A percentile compares a stretch with the other conserved stretches of the same genome.
phyloP scores from a whole-genome alignment of 2,888 invertebrate species.

The Athripsodes cinereus region DNA sequence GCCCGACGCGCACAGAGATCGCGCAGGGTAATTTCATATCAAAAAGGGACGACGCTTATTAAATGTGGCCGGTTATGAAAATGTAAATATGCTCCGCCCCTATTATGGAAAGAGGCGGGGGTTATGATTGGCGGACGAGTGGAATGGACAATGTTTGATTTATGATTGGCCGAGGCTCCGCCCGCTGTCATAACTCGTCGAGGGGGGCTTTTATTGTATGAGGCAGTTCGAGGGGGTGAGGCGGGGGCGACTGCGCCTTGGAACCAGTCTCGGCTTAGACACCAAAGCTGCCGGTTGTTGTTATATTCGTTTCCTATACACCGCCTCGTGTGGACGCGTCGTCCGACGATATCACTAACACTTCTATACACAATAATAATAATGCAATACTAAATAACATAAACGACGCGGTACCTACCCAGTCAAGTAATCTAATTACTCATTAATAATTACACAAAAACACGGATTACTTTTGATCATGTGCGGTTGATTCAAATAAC shows the following conservation, averaged over 20 bases:
- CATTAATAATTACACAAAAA: no score
- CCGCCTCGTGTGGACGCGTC: slow-evolving; percentile 34
- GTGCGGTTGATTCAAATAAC: no score
- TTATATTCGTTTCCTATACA: slow-evolving; percentile 22
- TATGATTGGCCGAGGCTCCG: slow-evolving; percentile 60
- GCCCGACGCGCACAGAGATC: slow-evolving; percentile 12
- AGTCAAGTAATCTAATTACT: no score
- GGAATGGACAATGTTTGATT: slow-evolving; percentile 61
- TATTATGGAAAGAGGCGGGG: slow-evolving; percentile 57
- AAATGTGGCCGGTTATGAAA: slow-evolving; percentile 45
- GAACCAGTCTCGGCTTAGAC: slow-evolving; percentile 52
- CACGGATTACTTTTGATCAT: no score
- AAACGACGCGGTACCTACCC: no score
- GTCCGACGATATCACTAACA: slow-evolving; percentile 26
- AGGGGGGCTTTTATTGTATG: slow-evolving; percentile 48
- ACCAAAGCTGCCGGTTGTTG: slow-evolving; percentile 47
- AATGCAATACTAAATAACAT: no score
- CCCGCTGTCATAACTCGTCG: slow-evolving; percentile 64
- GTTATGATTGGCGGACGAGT: slow-evolving; percentile 56
- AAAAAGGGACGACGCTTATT: slow-evolving; percentile 15
- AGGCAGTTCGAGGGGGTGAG: slow-evolving; percentile 42
- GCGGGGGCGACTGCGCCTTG: slow-evolving; percentile 43
- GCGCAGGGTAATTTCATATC: slow-evolving; percentile 10
- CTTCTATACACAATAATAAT: no score
- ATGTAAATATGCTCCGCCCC: slow-evolving; percentile 55